Base-by-base conservation (phyloP, 30 jellyfish, hydroid and myxozoan species). In the Haliclystus octoradiatus region DNA sequence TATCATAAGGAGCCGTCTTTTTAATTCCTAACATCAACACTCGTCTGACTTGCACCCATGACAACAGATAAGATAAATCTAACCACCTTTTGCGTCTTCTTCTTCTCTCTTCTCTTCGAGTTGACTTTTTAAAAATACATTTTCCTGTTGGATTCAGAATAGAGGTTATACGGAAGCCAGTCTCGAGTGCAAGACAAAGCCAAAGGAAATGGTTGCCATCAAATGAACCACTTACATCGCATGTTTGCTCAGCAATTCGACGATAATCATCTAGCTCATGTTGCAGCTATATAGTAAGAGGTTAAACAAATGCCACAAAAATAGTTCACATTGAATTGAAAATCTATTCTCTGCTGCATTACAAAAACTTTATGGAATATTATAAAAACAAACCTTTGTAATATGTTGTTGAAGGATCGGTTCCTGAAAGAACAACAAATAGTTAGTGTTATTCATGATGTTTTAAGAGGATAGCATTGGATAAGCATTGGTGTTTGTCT, bases 121-220 rank as follows among this genome's bases (percentile, higher is more conserved):
- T 33, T 85, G 96, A n/a, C 65, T 79, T 68, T 69, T 85, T 52
- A 85, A 53, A 65, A 85, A 85, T 31, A 50, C 79, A 35, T 85
- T 85, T 51, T 85, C 96, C 96, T 85, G 31, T 5, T 47, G 13
- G n/a, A n/a, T n/a, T n/a, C n/a, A n/a, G n/a, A n/a, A n/a, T n/a
- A n/a, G n/a, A n/a, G n/a, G n/a, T n/a, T n/a, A n/a, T n/a, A n/a
- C n/a, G n/a, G n/a, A n/a, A n/a, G n/a, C n/a, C n/a, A n/a, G n/a
- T n/a, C n/a, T n/a, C n/a, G n/a, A n/a, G n/a, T n/a, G n/a, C n/a
- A n/a, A n/a, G n/a, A n/a, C n/a, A n/a, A n/a, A n/a, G n/a, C n/a
- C n/a, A n/a, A n/a, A n/a, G n/a, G n/a, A n/a, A n/a, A n/a, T n/a
- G n/a, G n/a, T n/a, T n/a, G n/a, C n/a, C n/a, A n/a, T n/a, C n/a